Base-by-base conservation (phyloP, 2,797 vertebrate genomes). In the Urocyon cinereoargenteus region DNA sequence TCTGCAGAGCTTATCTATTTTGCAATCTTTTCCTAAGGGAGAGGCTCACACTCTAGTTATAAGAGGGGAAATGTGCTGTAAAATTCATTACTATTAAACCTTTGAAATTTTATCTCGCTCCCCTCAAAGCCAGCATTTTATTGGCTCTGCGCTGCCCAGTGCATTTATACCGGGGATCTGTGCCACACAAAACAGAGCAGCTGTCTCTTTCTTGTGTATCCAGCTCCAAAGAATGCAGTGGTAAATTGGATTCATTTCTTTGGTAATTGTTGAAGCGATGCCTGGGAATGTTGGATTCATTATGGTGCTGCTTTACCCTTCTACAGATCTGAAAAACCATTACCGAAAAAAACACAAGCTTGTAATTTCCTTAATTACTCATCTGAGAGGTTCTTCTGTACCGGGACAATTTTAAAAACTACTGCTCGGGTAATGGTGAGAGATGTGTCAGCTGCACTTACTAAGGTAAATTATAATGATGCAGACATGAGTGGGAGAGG, bases 251-350 rank as follows among this genome's bases (percentile, higher is more conserved):
- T 62, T 66, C n/a, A 19, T 83, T 86, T 88, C 61, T 91, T 18
- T 45, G 81, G 21, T 78, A 57, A 89, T 53, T 31, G 68, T 40
- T 61, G 77, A 77, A 86, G 73, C 0, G 1, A 62, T n/a, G 22
- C 22, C 10, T 49, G 62, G 82, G 70, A 83, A 64, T 36, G 49
- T 2, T 24, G 62, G 59, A 62, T 90, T 83, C 77, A 70, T 72
- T 61, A 62, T 21, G 3, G 3, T 13, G 49, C 81, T 78, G 26
- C 36, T 88, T 87, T n/a, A 55, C 40, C 31, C 7, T 18, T 85
- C 77, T 4, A 13, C 21, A 45, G 84, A 83, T 34, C 68, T 59
- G 86, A 59, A 84, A 86, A 93, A 78, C 55, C 79, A 79, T 92
- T 68, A 45, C 51, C 12, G 86, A 84, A 75, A 92, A 92, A 82